Percentiles rank a stretch among this genome's conserved stretches.
phyloP scores from a whole-genome alignment of 2,888 invertebrate genomes.

The Melolontha melolontha region DNA sequence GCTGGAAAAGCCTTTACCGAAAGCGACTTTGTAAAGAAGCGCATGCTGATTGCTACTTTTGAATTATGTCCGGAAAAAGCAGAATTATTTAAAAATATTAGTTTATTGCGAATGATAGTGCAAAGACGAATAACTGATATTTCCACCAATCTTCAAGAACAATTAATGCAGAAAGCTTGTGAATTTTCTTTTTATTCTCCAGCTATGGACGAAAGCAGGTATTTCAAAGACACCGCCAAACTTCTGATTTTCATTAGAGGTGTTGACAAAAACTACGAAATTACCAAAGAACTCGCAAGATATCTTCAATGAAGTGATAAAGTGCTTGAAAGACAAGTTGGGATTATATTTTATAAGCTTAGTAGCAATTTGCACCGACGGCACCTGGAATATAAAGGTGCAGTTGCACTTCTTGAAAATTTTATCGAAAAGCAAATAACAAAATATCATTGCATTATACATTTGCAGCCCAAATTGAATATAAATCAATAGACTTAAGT shows the following conservation, averaged over 20 bases:
- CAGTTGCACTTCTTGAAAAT: slow-evolving; percentile 19
- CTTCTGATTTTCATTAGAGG: slow-evolving; percentile 46
- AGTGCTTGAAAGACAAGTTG: too few species aligned
- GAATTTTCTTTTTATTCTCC: slow-evolving; percentile 29
- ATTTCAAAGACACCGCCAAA: slow-evolving; percentile 34
- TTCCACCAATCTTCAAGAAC: slow-evolving; percentile 23
- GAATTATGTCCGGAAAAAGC: slow-evolving; percentile 6
- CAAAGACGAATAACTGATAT: slow-evolving; percentile 35
- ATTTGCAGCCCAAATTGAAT: too few species aligned
- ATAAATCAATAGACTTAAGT: too few species aligned
- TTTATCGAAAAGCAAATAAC: neutral
- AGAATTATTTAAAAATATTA: slow-evolving; percentile 11
- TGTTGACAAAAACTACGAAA: slow-evolving; percentile 39
- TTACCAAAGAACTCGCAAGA: slow-evolving; percentile 37
- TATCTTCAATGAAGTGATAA: slow-evolving; percentile 13
- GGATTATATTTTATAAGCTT: slow-evolving; percentile 14
- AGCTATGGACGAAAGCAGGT: neutral
- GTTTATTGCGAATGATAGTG: too few species aligned
- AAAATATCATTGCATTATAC: too few species aligned
- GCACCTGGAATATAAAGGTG: neutral
- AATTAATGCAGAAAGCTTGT: slow-evolving; percentile 26
- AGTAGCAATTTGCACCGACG: neutral
- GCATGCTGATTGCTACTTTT: slow-evolving; percentile 13
- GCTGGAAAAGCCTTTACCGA: slow-evolving; percentile 5
- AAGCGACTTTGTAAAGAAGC: slow-evolving; percentile 9